Conservation (phyloP, 2,113 vertebrate species). For the Perca schrenkii region DNA sequence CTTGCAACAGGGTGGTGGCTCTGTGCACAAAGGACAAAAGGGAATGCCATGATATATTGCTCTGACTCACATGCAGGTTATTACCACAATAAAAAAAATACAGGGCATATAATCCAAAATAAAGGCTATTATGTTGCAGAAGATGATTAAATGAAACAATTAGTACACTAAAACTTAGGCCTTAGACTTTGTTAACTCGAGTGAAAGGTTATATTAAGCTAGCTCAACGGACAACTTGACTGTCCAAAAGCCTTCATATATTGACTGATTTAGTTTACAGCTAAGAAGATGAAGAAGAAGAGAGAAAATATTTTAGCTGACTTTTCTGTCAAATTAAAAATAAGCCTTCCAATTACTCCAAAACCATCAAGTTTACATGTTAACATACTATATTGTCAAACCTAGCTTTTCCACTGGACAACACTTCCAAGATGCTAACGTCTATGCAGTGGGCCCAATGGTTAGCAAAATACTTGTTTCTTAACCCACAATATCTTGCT, state of each 20-base stretch:
- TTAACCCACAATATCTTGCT: neutral
- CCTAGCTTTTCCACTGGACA: neutral
- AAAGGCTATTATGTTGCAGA: neutral
- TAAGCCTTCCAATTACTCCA: neutral
- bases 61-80: conserved; percentile 57
- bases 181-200: neutral
- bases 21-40: conserved; percentile 52
- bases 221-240: no score
- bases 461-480: neutral
- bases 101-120: conserved; percentile 13
- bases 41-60: conserved; percentile 15
- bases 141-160: neutral
- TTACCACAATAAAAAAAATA: conserved; percentile 46
- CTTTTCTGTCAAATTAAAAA: neutral
- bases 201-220: neutral
- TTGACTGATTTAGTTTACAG: neutral
- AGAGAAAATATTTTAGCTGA: neutral
- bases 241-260: neutral
- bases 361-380: neutral
- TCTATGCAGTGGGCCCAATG: neutral
- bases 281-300: neutral
- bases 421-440: neutral
- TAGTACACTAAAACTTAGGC: neutral
- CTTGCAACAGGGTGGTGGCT: conserved; percentile 55
- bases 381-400: neutral